Evolutionary conservation across 2,888 invertebrate genomes (phyloP), one percentile per base, ranked within the genome.

Genomic region (Strigamia maritima): DNA sequence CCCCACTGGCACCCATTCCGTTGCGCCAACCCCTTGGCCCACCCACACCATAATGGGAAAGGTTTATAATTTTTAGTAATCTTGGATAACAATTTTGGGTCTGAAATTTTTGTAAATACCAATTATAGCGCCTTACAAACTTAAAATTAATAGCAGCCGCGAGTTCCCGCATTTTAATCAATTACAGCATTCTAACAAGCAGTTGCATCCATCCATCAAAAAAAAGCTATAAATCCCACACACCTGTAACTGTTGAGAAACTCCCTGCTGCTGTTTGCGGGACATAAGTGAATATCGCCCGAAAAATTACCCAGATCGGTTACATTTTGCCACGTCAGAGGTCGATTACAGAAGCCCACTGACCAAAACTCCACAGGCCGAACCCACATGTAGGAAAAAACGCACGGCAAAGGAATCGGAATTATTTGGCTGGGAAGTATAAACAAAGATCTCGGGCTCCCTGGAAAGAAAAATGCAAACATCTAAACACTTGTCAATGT

Each of bases 351-450:
- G 19, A 31, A 77, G 3, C 81, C 31, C 16, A 77, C 77, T n/a
- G 77, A 78, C 78, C 38, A 78, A 83, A 87, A 81, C 40, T 83
- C 89, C 79, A 90, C 84, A 2, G 95, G 96, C 75, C 92, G 90
- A 78, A 92, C 88, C 87, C 90, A 92, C 85, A 97, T 90, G 81
- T 91, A 90, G 3, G 92, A 91, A 83, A 92, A 89, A 0, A 92
- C 91, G 82, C 92, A 92, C 22, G 90, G 89, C 81, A 97, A 87
- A 24, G 97, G 97, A 79, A 95, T 90, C 54, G 94, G 90, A 85
- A 92, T 89, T 24, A 88, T 26, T 76, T 40, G 22, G 70, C 79
- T 79, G 19, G 65, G 60, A 70, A 35, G 65, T 10, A 79, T 28
- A 22, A 79, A 16, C n/a, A 44, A 19, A 44, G 74, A 75, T 75